Percentiles rank a stretch among this genome's conserved stretches.
Conservation (phyloP, 1,140 invertebrate species). For the Drosophila orosa region DNA sequence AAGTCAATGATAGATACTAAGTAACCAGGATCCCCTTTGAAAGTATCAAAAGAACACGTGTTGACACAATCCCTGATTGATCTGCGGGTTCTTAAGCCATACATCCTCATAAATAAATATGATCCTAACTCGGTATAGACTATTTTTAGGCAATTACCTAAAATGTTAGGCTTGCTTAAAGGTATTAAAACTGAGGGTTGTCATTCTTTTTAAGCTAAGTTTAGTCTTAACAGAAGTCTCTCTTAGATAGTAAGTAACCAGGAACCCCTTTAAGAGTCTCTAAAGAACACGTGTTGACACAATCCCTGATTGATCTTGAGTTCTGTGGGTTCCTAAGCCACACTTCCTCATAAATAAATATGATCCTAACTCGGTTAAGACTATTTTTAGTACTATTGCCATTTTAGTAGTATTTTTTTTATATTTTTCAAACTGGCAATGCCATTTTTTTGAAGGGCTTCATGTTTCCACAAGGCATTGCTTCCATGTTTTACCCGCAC, state of each 20-base stretch:
- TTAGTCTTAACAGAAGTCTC: too few relatives aligned
- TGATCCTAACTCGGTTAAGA: not conserved
- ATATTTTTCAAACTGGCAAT: slow-evolving; percentile 18
- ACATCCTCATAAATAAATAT: slow-evolving; percentile 2
- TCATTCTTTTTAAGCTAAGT: too few relatives aligned
- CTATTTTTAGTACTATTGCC: slow-evolving; percentile 1
- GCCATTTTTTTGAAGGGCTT: slow-evolving; percentile 26
- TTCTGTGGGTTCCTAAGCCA: too few relatives aligned
- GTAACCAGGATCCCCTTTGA: too few relatives aligned
- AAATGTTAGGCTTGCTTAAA: too few relatives aligned
- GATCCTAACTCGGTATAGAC: not conserved
- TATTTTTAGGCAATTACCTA: slow-evolving; percentile 9
- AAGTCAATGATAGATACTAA: too few relatives aligned
- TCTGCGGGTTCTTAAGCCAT: not conserved
- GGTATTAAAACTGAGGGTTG: too few relatives aligned
- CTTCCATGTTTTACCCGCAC: slow-evolving; percentile 19
- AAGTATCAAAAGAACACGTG: too few relatives aligned
- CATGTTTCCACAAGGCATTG: slow-evolving; percentile 26
- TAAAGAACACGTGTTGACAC: not conserved
- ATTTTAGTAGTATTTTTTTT: not conserved
- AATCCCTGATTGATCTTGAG: not conserved
- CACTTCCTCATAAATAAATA: slow-evolving; percentile 1
- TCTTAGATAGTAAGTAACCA: too few relatives aligned
- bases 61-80: not conserved
- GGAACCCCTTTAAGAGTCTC: not conserved